These are phyloP conservation scores for Plecotus auritus DNA, from an alignment of 2,113 vertebrate species.

Conservation along the genomic window DNA sequence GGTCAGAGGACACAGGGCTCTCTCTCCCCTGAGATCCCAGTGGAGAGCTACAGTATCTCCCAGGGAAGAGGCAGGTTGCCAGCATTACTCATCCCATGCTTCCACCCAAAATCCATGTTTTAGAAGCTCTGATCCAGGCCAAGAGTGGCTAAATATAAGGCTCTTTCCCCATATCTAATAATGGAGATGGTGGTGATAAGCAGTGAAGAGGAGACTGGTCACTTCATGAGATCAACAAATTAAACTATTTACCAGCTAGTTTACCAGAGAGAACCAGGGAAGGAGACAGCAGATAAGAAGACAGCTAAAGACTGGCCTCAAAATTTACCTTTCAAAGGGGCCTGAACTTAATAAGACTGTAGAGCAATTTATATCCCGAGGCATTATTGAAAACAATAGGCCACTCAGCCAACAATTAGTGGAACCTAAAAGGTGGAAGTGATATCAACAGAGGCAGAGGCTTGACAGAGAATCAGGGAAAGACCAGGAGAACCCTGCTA, in stretches of 20 bases:
- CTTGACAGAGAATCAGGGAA: neutral
- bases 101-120: neutral
- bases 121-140: neutral
- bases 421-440: neutral
- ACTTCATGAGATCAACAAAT: neutral
- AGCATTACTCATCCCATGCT: neutral
- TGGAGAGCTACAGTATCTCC: neutral
- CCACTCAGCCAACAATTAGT: neutral
- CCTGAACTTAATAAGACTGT: neutral
- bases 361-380: neutral
- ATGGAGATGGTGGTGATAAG: neutral
- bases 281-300: neutral
- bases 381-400: neutral
- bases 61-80: neutral
- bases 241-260: neutral
- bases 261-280: neutral
- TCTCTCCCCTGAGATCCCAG: too few species aligned
- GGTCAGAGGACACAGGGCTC: too few species aligned
- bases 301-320: neutral
- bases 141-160: neutral
- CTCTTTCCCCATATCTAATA: neutral
- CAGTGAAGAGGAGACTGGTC: neutral
- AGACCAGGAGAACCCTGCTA: neutral
- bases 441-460: neutral
- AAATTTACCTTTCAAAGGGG: neutral